phyloP scores from a whole-genome alignment of 2,113 vertebrate genomes.

The Daubentonia madagascariensis region DNA sequence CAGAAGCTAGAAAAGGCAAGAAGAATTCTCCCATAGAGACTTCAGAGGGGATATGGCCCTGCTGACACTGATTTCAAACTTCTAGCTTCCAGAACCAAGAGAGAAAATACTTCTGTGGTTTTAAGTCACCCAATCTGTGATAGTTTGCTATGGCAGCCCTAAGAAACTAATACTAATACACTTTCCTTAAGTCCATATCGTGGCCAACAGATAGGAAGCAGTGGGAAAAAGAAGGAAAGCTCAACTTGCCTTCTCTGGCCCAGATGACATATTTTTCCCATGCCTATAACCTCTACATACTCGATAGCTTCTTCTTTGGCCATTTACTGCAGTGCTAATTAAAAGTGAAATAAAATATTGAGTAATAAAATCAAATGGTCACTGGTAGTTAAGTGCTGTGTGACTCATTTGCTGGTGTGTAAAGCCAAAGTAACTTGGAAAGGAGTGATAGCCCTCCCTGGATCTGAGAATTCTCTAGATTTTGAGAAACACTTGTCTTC shows the following conservation, averaged over 20 bases:
- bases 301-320: background rate
- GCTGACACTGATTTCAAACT: background rate
- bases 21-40: background rate
- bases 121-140: background rate
- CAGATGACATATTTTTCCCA: background rate
- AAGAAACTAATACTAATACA: background rate
- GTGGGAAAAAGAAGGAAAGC: slow-evolving; percentile 33
- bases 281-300: background rate
- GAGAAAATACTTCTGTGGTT: background rate
- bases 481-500: background rate
- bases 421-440: background rate
- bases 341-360: background rate
- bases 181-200: background rate
- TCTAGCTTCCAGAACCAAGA: background rate
- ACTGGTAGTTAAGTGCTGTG: background rate
- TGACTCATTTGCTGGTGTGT: background rate
- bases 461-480: background rate
- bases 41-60: background rate
- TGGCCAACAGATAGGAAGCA: slow-evolving; percentile 31
- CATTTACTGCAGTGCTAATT: background rate
- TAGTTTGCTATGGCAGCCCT: background rate
- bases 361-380: background rate
- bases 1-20: background rate
- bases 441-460: rapidly evolving
- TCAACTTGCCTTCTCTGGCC: slow-evolving; percentile 26